Evolutionary conservation across 92 coral and sea anemone genomes (phyloP).

Genomic region (Actinernus sp.): DNA sequence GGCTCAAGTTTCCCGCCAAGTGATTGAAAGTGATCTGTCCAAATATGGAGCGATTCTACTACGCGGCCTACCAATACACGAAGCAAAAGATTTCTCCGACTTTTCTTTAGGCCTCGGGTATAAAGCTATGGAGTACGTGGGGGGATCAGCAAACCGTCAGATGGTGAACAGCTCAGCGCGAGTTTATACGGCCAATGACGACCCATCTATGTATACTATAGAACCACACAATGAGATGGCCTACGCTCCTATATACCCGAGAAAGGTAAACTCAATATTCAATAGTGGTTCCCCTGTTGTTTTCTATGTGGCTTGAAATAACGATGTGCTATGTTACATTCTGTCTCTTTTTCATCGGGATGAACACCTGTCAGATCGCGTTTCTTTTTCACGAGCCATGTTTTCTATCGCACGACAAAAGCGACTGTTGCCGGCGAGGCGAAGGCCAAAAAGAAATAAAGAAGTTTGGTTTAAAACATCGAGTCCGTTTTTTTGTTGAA

Average conservation of each 20-base stretch:
- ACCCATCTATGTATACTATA: conserved; percentile 78
- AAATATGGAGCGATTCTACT: conserved; percentile 75
- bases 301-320: too few species aligned
- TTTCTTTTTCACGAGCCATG: too few species aligned
- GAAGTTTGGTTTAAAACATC: too few species aligned
- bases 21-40: conserved; percentile 43
- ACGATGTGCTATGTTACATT: too few species aligned
- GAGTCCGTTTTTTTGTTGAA: too few species aligned
- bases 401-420: too few species aligned
- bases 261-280: conserved; percentile 79
- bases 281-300: too few species aligned
- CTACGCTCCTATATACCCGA: conserved; percentile 80
- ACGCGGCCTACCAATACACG: conserved; percentile 77
- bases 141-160: conserved; percentile 81
- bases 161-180: conserved; percentile 58
- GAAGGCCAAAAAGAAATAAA: too few species aligned
- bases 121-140: conserved; percentile 79
- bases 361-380: too few species aligned
- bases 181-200: conserved; percentile 86
- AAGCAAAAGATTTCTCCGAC: conserved; percentile 60
- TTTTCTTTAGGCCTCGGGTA: conserved; percentile 71
- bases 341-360: too few species aligned
- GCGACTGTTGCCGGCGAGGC: too few species aligned
- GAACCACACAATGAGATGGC: conserved; percentile 94
- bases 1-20: conserved; percentile 20